Evolutionary conservation across 2,797 vertebrate genomes (phyloP).

Genomic region (Brotogeris chrysoptera): DNA sequence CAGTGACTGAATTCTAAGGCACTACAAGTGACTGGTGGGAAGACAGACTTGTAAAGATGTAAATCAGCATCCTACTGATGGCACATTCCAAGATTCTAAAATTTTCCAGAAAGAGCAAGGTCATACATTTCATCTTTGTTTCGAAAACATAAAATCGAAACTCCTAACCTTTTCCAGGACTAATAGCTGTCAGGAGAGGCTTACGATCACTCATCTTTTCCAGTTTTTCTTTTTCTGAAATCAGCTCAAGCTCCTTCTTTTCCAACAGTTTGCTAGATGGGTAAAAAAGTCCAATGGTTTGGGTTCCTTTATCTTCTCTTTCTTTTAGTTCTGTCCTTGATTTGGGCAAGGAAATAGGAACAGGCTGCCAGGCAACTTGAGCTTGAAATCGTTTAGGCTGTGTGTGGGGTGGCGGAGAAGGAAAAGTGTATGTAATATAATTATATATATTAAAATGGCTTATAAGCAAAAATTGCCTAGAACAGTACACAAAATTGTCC

Average conservation of each 20-base stretch:
- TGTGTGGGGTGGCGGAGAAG: background rate
- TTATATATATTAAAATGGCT: background rate
- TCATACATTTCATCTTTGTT: background rate
- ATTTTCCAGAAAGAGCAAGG: background rate
- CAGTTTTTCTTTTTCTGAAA: conserved; percentile 71
- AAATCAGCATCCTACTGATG: background rate
- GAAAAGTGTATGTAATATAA: background rate
- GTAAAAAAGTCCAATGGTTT: conserved; percentile 90
- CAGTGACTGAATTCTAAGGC: background rate
- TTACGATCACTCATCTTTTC: conserved; percentile 78
- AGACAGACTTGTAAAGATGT: background rate
- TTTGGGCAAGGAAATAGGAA: conserved; percentile 13
- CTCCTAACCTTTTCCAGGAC: conserved; percentile 88
- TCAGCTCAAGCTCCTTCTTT: conserved; percentile 77
- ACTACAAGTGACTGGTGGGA: background rate
- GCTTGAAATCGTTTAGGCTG: conserved; percentile 37
- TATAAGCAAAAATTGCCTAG: background rate
- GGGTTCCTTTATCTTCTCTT: conserved; percentile 79
- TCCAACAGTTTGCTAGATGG: conserved; percentile 84
- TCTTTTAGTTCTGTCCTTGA: background rate
- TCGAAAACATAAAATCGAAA: background rate
- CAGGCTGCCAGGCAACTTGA: conserved; percentile 70
- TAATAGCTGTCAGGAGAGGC: conserved; percentile 84
- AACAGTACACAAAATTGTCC: background rate
- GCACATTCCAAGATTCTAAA: background rate